Evolutionary conservation across 2,888 invertebrate genomes (phyloP).

Genomic region (Leuctra nigra): DNA sequence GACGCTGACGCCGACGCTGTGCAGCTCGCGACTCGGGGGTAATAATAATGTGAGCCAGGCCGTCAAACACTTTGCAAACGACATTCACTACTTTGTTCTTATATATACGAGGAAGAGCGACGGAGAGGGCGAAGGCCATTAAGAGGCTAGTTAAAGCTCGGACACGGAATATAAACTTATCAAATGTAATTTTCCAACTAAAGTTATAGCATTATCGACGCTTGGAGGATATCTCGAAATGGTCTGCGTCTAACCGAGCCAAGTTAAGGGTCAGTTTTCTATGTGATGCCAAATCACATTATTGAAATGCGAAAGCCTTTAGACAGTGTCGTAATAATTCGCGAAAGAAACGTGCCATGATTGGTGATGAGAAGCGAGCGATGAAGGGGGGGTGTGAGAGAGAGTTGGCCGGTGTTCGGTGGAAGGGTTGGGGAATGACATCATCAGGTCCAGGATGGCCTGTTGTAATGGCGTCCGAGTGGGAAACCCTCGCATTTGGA

Average conservation of each 20-base stretch:
- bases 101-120: too few relatives aligned
- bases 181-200: too few relatives aligned
- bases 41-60: too few relatives aligned
- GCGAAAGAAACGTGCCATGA: constrained; percentile 4
- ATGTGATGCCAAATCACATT: not conserved
- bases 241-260: too few relatives aligned
- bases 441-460: not conserved
- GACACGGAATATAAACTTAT: too few relatives aligned
- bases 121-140: too few relatives aligned
- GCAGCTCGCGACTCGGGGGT: not conserved
- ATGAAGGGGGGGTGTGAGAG: not conserved
- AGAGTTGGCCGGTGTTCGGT: not conserved
- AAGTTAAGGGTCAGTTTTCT: too few relatives aligned
- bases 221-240: too few relatives aligned
- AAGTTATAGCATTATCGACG: too few relatives aligned
- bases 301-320: not conserved
- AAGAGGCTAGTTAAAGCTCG: too few relatives aligned
- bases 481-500: not conserved
- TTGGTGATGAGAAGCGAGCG: constrained; percentile 4
- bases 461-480: not conserved
- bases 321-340: not conserved
- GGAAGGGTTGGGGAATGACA: not conserved
- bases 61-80: too few relatives aligned
- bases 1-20: not conserved
- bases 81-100: too few relatives aligned